These are phyloP conservation scores for Plemyria rubiginata DNA, from an alignment of 2,888 invertebrate genomes.

Conservation along the genomic window DNA sequence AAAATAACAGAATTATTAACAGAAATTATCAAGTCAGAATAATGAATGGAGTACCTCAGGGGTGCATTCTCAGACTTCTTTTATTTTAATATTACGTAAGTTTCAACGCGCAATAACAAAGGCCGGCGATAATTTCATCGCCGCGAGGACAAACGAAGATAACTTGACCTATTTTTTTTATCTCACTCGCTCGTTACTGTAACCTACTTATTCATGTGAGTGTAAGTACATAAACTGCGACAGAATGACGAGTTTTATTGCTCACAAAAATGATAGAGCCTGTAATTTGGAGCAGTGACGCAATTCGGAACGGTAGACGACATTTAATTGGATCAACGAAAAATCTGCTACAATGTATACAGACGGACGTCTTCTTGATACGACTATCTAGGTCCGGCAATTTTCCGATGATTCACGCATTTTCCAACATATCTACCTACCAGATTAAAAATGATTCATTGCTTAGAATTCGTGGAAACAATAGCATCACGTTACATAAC, in stretches of 20 bases:
- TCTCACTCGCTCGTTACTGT: slow-evolving; percentile 74
- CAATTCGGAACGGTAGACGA: slow-evolving; percentile 41
- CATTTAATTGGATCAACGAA: slow-evolving; percentile 26
- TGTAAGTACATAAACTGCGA: slow-evolving; percentile 53
- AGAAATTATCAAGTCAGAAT: slow-evolving; percentile 4
- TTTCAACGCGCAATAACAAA: slow-evolving; percentile 73
- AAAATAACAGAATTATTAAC: not conserved
- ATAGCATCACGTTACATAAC: slow-evolving; percentile 57
- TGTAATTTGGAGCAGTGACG: slow-evolving; percentile 50
- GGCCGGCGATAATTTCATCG: slow-evolving; percentile 75
- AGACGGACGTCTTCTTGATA: not conserved
- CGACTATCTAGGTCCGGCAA: slow-evolving; percentile 20
- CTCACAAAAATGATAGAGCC: slow-evolving; percentile 52
- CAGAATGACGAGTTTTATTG: slow-evolving; percentile 49
- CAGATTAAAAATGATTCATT: slow-evolving; percentile 33
- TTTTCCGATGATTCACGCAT: slow-evolving; percentile 42
- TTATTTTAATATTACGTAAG: slow-evolving; percentile 61
- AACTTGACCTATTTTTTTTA: slow-evolving; percentile 85
- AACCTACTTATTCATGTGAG: slow-evolving; percentile 78
- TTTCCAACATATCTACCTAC: slow-evolving; percentile 31
- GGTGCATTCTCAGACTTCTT: slow-evolving; percentile 37
- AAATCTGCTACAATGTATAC: slow-evolving; percentile 11
- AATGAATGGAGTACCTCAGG: slow-evolving; percentile 43
- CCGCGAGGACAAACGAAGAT: slow-evolving; percentile 81
- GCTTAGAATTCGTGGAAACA: slow-evolving; percentile 56